Conservation (phyloP, 2,888 invertebrate species). For the Micropterix aruncella region DNA sequence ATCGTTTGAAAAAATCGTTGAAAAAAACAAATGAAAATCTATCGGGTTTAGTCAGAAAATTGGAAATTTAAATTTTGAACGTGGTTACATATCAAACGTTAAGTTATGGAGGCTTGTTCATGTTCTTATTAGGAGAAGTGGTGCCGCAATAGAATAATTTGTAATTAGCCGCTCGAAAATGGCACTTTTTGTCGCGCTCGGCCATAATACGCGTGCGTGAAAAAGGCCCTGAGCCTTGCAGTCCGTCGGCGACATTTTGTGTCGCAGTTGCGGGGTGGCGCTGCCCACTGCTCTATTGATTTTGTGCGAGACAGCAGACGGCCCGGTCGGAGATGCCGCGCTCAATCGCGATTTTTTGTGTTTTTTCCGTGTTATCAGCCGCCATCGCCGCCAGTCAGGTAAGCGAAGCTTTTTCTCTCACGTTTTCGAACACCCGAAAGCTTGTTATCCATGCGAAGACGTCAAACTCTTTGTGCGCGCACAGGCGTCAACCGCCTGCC, state of each 20-base stretch:
- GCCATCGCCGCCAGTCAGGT: conserved; percentile 42
- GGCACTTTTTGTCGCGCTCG: no score
- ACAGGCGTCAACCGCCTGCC: not conserved
- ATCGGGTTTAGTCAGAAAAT: no score
- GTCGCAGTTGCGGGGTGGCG: conserved; percentile 19
- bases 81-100: no score
- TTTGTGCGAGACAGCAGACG: conserved; percentile 18
- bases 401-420: conserved; percentile 15
- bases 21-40: no score
- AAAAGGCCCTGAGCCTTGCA: conserved; percentile 20
- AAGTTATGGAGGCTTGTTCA: no score
- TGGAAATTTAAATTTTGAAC: no score
- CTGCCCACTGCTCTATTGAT: conserved; percentile 16
- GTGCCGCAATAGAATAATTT: no score
- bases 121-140: no score
- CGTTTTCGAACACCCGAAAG: not conserved
- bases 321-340: conserved; percentile 38
- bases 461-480: not conserved
- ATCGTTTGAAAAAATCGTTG: no score
- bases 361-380: conserved; percentile 43
- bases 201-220: not conserved
- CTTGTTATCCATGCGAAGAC: not conserved
- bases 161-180: no score
- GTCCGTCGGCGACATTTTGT: conserved; percentile 15
- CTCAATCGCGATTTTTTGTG: conserved; percentile 44